Evolutionary conservation across 2,797 vertebrate genomes (phyloP).

Genomic region (Trematomus bernacchii): DNA sequence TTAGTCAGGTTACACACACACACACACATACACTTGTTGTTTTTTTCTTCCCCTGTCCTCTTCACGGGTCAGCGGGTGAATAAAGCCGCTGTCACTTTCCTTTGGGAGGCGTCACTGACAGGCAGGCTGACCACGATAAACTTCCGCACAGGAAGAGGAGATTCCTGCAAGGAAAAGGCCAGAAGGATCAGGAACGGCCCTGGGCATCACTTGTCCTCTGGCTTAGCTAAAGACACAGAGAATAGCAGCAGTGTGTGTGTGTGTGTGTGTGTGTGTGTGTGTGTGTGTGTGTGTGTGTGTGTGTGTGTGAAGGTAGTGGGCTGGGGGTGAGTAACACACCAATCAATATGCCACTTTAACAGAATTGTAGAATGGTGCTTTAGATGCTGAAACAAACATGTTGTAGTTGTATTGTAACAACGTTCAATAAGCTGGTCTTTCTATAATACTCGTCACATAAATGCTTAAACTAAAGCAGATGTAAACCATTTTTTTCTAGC

Average conservation of each 20-base stretch:
- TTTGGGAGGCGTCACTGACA: constrained; percentile 79
- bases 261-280: background rate
- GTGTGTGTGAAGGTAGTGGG: background rate
- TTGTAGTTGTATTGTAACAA: background rate
- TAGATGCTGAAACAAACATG: background rate
- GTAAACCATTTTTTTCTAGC: background rate
- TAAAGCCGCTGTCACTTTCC: constrained; percentile 84
- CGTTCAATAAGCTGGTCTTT: background rate
- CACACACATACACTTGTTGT: constrained; percentile 39
- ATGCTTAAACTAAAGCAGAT: background rate
- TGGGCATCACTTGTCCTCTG: constrained; percentile 69
- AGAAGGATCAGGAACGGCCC: constrained; percentile 70
- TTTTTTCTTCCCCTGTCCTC: constrained; percentile 76
- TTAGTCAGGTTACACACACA: constrained; percentile 79
- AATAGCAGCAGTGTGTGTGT: constrained; percentile 27
- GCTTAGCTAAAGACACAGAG: constrained; percentile 65
- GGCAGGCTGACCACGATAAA: constrained; percentile 71
- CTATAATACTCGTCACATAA: background rate
- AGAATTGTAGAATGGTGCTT: background rate
- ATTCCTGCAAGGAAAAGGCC: constrained; percentile 82
- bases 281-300: background rate
- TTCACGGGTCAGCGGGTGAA: constrained; percentile 82
- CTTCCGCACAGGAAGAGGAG: constrained; percentile 81
- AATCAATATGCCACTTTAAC: constrained; percentile 3
- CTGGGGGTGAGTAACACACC: constrained; percentile 7